phyloP scores from a whole-genome alignment of 30 jellyfish, hydroid and myxozoan genomes.

The Mastigias papua region DNA sequence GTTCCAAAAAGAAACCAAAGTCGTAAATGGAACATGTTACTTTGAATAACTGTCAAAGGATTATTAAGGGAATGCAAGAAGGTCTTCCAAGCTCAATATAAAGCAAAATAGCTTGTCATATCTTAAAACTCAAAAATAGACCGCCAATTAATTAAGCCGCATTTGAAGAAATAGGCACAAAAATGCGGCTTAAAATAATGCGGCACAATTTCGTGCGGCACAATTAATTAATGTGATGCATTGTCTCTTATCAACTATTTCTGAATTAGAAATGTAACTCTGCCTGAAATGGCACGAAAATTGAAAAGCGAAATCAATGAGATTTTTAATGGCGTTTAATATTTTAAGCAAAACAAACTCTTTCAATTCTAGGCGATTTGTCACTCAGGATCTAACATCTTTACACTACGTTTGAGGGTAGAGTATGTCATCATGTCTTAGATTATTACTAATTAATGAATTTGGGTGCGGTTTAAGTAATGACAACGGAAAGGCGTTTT shows the following conservation, averaged over 20 bases:
- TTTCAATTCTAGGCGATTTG: too few relatives aligned
- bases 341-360: too few relatives aligned
- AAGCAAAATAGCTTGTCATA: too few relatives aligned
- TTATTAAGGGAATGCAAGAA: too few relatives aligned
- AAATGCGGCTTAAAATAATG: background rate
- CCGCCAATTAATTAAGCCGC: background rate
- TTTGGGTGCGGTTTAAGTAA: background rate
- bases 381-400: too few relatives aligned
- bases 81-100: too few relatives aligned
- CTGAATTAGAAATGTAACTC: background rate
- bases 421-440: background rate
- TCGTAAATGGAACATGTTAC: too few relatives aligned
- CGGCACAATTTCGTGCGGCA: background rate
- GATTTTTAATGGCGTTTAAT: too few relatives aligned
- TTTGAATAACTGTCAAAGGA: too few relatives aligned
- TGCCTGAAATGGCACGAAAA: background rate
- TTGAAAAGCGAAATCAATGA: too few relatives aligned
- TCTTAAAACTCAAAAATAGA: background rate
- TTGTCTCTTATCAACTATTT: too few relatives aligned
- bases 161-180: background rate
- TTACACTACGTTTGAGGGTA: background rate
- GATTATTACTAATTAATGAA: background rate
- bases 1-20: too few relatives aligned
- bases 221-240: background rate
- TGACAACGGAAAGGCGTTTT: conserved; percentile 20